Base-by-base conservation (phyloP, 1,140 invertebrate species). In the Drosophila rufa region DNA sequence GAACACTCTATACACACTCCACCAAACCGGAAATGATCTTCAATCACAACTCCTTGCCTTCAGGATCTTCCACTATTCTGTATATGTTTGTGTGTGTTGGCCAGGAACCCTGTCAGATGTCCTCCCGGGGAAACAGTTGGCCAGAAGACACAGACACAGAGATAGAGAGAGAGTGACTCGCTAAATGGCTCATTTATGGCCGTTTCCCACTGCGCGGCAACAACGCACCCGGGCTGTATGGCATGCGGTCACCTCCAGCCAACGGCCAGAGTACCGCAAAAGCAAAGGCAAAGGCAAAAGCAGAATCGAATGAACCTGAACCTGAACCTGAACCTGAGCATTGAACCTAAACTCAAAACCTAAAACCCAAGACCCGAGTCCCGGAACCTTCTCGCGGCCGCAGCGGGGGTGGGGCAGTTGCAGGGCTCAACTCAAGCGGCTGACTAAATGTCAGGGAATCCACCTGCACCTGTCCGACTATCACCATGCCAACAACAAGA, bases 171-270 rank as follows among this genome's bases (percentile, higher is more conserved):
- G 85, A 82, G 68, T 89, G 81, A 89, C 85, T 89, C 85, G 85
- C 85, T 89, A 89, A 89, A 89, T 89, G 85, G 85, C 85, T 89
- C 85, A 89, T 89, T 89, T 89, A 89, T 81, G 70, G 79, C 70
- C 82, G 75, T 79, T 89, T 81, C 86, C 79, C 85, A 89, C 85
- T 90, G 85, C 15, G 81, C 82, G 84, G 65, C 68, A 40, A 33
- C 36, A 55, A 56, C 56, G 47, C 69, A 73, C 45, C 51, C 60
- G 27, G 77, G 75, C 73, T 75, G 79, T 79, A 84, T 84, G 84
- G 84, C 84, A 87, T 87, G 84, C 84, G 84, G 84, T 87, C 84
- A 83, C 51, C 73, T 61, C 45, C 40, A 25, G 43, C 47, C 53
- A 67, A 17, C 46, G n/a, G 48, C 42, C 55, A 66, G n/a, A 76